Percentiles rank a stretch among this genome's conserved stretches.
Conservation (phyloP, 2,797 vertebrate genomes). For the Fratercula arctica region DNA sequence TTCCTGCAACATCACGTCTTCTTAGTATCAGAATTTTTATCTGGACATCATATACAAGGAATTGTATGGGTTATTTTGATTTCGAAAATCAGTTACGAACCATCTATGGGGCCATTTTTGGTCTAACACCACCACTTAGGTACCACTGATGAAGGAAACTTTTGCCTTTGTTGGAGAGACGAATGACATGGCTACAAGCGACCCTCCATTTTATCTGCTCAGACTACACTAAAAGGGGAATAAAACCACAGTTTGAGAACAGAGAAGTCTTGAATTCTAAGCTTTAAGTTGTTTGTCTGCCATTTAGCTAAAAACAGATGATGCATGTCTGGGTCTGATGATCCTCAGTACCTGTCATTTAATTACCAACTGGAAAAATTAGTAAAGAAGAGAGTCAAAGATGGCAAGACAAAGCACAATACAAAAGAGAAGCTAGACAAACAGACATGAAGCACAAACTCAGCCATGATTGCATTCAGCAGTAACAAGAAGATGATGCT, state of each 20-base stretch:
- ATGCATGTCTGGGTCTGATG: background rate
- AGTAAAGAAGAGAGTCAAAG: background rate
- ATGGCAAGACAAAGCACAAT: background rate
- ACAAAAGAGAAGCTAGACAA: background rate
- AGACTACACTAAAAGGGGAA: background rate
- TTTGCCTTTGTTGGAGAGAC: background rate
- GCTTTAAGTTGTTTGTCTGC: background rate
- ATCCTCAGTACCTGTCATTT: background rate
- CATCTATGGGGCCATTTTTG: background rate
- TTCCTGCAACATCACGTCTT: background rate
- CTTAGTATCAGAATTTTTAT: background rate
- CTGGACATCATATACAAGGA: background rate
- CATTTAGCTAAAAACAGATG: background rate
- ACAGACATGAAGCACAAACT: background rate
- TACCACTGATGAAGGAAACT: background rate
- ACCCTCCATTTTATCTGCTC: background rate
- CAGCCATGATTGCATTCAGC: background rate
- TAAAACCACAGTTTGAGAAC: accelerated
- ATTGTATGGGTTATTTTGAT: background rate
- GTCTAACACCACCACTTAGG: background rate
- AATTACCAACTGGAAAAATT: background rate
- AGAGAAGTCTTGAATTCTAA: background rate
- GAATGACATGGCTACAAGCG: background rate
- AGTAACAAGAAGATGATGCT: background rate
- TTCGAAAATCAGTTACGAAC: background rate